A percentile compares a stretch with the other conserved stretches of the same genome.
phyloP scores from a whole-genome alignment of 1,140 invertebrate species.

The Microplitis mediator region DNA sequence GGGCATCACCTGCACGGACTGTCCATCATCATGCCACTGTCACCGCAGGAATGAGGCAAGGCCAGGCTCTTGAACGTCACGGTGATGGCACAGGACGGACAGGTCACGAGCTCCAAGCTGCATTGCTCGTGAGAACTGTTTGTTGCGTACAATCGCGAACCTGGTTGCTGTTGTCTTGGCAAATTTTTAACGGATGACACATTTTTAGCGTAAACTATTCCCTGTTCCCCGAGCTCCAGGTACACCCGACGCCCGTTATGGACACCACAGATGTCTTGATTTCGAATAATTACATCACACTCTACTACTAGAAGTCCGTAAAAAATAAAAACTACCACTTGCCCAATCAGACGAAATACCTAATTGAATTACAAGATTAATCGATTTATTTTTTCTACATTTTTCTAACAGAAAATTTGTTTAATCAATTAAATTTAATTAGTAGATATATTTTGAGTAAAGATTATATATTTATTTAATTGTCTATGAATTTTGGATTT shows the following conservation, averaged over 20 bases:
- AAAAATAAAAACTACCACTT: background rate
- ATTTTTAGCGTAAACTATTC: slow-evolving; percentile 65
- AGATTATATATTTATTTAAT: no score
- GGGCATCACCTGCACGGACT: slow-evolving; percentile 53
- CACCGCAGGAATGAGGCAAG: slow-evolving; percentile 55
- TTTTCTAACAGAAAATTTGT: background rate
- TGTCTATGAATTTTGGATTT: no score
- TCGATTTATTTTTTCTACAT: background rate
- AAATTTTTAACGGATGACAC: slow-evolving; percentile 55
- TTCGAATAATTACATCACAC: slow-evolving; percentile 45
- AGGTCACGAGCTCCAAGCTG: slow-evolving; percentile 72
- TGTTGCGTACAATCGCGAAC: slow-evolving; percentile 37
- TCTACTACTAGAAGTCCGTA: slow-evolving; percentile 18
- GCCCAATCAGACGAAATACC: background rate
- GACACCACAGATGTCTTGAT: slow-evolving; percentile 68
- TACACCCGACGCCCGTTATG: slow-evolving; percentile 68
- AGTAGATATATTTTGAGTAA: no score
- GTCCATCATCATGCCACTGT: slow-evolving; percentile 51
- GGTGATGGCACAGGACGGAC: slow-evolving; percentile 72
- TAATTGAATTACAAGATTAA: background rate
- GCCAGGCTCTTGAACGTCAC: slow-evolving; percentile 66
- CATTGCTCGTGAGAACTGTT: slow-evolving; percentile 66
- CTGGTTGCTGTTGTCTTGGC: slow-evolving; percentile 32
- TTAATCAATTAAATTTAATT: background rate
- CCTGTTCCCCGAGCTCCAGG: slow-evolving; percentile 67